A percentile compares a stretch with the other conserved stretches of the same genome.
Conservation (phyloP, 2,113 vertebrate genomes). For the Leptosomus discolor region DNA sequence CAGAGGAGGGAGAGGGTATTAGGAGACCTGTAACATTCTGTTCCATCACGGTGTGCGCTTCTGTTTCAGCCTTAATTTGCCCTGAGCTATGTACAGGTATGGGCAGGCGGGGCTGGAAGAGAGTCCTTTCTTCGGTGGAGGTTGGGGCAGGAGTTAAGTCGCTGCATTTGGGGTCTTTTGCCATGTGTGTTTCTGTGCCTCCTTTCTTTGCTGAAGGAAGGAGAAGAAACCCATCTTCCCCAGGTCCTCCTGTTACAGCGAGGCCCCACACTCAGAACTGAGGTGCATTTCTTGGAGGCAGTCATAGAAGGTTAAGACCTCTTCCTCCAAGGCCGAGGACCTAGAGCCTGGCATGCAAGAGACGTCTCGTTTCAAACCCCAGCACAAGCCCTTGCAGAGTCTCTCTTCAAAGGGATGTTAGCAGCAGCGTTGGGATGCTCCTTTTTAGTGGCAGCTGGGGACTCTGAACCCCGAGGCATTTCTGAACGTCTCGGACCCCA, state of each 20-base stretch:
- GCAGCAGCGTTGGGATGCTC: background rate
- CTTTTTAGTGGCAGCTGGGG: background rate
- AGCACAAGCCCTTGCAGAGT: background rate
- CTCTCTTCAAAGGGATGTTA: background rate
- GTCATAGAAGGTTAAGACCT: background rate
- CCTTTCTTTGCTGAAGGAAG: background rate
- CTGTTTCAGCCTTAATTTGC: background rate
- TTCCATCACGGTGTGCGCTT: background rate
- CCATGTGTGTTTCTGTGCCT: background rate
- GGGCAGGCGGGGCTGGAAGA: background rate
- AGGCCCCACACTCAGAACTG: background rate
- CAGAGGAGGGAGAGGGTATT: background rate
- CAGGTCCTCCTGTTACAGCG: background rate
- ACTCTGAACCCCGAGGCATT: background rate
- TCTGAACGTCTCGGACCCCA: background rate
- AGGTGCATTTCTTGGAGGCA: background rate
- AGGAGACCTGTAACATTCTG: background rate
- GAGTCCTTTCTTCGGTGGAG: background rate
- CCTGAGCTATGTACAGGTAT: background rate
- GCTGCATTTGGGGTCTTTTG: background rate
- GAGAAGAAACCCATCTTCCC: background rate
- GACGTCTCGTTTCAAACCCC: background rate
- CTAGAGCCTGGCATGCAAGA: background rate
- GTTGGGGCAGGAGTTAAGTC: fast-evolving
- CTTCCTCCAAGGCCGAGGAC: background rate